Evolutionary conservation across 2,888 invertebrate species (phyloP), one percentile per base, ranked within the genome.

Genomic region (Xylota segnis): DNA sequence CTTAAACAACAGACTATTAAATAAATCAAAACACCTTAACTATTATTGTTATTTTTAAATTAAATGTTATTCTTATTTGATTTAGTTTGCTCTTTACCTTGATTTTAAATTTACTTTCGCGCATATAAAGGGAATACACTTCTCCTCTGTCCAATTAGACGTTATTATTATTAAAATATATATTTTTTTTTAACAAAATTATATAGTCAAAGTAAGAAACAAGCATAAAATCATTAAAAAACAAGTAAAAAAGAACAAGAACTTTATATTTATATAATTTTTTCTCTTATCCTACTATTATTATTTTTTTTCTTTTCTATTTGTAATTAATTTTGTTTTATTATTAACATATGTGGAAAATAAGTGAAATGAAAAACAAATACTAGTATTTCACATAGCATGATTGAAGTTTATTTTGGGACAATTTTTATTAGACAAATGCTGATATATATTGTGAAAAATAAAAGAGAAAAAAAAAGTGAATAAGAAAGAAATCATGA

Each of bases 371-470:
- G 54, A 47, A 76, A 74, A 74, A 32, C 70, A 52, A 50, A 47
- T n/a, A 63, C 12, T 50, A 83, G 18, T 56, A 72, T 78, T 74
- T 83, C 74, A 78, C 83, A 66, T 71, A 65, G 72, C 87, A 87
- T 87, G 81, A 84, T 84, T 75, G 65, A 84, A 84, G 63, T 66
- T 84, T 84, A 84, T 84, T 86, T 86, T 86, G 82, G 82, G 75
- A 86, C 86, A 86, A 76, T 82, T 77, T 86, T 82, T 82, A 82
- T 71, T 86, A 86, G 82, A 86, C 86, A 82, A 86, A 86, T 86
- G 86, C 82, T 86, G 82, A 86, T 86, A 86, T 86, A 86, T 86
- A 82, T 86, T 86, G 86, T 82, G 82, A 79, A 77, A 66, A 84
- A 84, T 81, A 81, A 84, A 75, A 83, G 27, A 52, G 47, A 61